phyloP scores from a whole-genome alignment of 2,888 invertebrate species.

The Morpho helenor region DNA sequence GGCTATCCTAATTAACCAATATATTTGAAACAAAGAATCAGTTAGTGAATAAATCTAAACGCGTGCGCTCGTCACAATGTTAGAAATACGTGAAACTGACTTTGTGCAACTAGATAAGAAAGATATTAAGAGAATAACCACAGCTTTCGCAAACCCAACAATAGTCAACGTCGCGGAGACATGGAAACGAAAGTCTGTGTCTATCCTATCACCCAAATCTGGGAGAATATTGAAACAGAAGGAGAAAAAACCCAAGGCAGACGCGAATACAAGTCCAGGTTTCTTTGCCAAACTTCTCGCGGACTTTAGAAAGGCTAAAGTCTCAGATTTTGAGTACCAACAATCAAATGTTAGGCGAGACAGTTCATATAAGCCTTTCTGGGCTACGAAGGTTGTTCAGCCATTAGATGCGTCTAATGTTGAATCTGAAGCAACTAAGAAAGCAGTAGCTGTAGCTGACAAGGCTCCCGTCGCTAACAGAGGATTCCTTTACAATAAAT shows the following conservation, averaged over 20 bases:
- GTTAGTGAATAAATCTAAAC: slow-evolving; percentile 11
- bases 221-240: slow-evolving; percentile 45
- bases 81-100: slow-evolving; percentile 47
- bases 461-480: slow-evolving; percentile 38
- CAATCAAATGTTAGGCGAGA: slow-evolving; percentile 49
- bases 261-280: slow-evolving; percentile 28
- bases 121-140: slow-evolving; percentile 47
- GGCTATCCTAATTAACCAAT: slow-evolving; percentile 20
- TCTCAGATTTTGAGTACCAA: slow-evolving; percentile 57
- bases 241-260: slow-evolving; percentile 20
- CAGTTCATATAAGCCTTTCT: slow-evolving; percentile 59
- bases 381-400: slow-evolving; percentile 53
- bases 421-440: slow-evolving; percentile 27
- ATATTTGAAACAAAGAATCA: slow-evolving; percentile 22
- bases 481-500: slow-evolving; percentile 33
- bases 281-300: slow-evolving; percentile 54
- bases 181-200: slow-evolving; percentile 59
- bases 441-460: slow-evolving; percentile 29
- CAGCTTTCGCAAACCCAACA: slow-evolving; percentile 41
- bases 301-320: slow-evolving; percentile 54
- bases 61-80: slow-evolving; percentile 40
- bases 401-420: slow-evolving; percentile 28
- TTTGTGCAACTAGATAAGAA: slow-evolving; percentile 50
- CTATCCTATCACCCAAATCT: slow-evolving; percentile 58
- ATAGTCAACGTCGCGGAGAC: slow-evolving; percentile 39